Evolutionary conservation across 1,140 invertebrate species (phyloP).

Genomic region (Penaeus indicus): DNA sequence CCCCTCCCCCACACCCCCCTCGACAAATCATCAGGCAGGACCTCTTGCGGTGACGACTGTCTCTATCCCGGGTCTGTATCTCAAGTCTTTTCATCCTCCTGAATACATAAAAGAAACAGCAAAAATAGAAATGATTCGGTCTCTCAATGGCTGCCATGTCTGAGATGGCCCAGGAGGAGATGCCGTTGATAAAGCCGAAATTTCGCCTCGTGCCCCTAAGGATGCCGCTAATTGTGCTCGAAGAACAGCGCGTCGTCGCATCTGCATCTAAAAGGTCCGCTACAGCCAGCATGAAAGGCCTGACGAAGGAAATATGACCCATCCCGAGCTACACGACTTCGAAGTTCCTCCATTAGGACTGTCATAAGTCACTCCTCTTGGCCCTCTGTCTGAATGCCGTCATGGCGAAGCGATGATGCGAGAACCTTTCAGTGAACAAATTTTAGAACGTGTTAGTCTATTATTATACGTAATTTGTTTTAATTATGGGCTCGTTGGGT

Average conservation of each 20-base stretch:
- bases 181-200: slow-evolving; percentile 2
- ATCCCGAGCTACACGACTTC: slow-evolving; percentile 25
- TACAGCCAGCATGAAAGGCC: neutral
- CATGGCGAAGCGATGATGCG: neutral
- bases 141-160: no score
- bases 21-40: no score
- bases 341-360: slow-evolving; percentile 5
- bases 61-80: no score
- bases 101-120: no score
- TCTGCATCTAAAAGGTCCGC: slow-evolving; percentile 39
- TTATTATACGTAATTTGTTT: slow-evolving; percentile 49
- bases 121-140: no score
- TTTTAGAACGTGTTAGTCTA: slow-evolving; percentile 35
- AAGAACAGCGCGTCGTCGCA: neutral
- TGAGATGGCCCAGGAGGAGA: no score
- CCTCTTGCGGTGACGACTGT: no score
- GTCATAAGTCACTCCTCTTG: slow-evolving; percentile 32
- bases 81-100: no score
- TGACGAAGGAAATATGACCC: slow-evolving; percentile 32
- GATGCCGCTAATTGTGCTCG: slow-evolving; percentile 8
- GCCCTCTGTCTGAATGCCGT: neutral
- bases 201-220: neutral
- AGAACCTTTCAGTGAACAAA: slow-evolving; percentile 21
- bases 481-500: slow-evolving; percentile 39
- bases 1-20: no score